Conservation (phyloP, 2,113 vertebrate species). For the Mobula birostris region DNA sequence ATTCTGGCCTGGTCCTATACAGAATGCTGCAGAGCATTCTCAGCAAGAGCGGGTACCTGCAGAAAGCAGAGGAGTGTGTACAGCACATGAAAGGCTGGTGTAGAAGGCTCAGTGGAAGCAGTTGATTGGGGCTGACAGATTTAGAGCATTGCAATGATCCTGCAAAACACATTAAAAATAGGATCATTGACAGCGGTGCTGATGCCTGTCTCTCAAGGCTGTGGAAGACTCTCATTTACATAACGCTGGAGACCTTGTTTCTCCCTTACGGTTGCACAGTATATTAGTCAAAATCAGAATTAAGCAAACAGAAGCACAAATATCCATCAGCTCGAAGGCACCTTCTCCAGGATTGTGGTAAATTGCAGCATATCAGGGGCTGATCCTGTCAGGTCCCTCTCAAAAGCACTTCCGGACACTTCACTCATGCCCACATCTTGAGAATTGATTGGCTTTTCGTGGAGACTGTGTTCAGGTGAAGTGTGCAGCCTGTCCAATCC, state of each 20-base stretch:
- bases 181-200: background rate
- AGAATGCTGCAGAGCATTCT: background rate
- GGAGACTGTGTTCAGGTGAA: no score
- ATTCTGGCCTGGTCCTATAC: background rate
- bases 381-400: no score
- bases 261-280: background rate
- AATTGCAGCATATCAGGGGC: no score
- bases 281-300: background rate
- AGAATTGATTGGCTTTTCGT: no score
- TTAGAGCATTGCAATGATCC: background rate
- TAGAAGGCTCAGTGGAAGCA: background rate
- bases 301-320: background rate
- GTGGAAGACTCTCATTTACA: background rate
- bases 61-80: background rate
- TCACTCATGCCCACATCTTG: no score
- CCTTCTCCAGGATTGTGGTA: no score
- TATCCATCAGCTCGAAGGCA: background rate
- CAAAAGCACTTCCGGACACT: no score
- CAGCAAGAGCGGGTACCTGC: no score
- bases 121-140: constrained; percentile 12
- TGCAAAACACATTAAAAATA: constrained; percentile 6
- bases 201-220: background rate
- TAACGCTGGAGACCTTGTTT: background rate
- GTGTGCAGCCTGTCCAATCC: no score
- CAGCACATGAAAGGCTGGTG: background rate